phyloP scores from a whole-genome alignment of 2,113 vertebrate genomes.

The Leiothrix lutea region DNA sequence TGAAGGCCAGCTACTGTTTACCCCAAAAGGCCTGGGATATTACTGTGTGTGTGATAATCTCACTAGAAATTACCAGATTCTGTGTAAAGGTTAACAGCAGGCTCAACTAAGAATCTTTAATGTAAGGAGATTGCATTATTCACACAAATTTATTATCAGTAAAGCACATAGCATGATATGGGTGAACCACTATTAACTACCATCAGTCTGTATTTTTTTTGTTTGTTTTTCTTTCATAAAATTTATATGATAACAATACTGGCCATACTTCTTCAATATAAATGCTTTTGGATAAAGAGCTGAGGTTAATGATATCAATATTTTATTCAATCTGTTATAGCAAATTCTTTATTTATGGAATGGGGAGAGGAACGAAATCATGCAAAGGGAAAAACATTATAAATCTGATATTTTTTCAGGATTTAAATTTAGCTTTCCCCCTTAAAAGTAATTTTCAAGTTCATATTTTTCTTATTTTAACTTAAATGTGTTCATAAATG shows the following conservation, averaged over 20 bases:
- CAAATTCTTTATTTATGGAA: neutral
- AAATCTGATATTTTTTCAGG: neutral
- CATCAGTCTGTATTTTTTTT: neutral
- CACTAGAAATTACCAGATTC: neutral
- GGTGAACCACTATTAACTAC: neutral
- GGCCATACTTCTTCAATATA: neutral
- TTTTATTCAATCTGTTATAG: neutral
- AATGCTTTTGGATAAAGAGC: neutral
- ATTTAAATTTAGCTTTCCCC: neutral
- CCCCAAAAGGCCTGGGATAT: neutral
- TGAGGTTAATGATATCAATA: neutral
- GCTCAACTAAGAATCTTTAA: neutral
- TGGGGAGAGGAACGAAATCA: neutral
- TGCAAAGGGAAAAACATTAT: neutral
- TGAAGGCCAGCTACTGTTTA: neutral
- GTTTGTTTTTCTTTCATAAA: neutral
- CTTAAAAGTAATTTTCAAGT: neutral
- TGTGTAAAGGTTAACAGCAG: neutral
- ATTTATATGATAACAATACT: neutral
- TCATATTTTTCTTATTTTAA: neutral
- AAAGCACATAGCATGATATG: neutral
- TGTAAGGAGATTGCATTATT: neutral
- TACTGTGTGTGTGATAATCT: neutral
- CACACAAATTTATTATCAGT: neutral
- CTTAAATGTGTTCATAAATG: neutral